A percentile compares a stretch with the other conserved stretches of the same genome.
phyloP scores from a whole-genome alignment of 2,888 invertebrate genomes.

The Operophtera brumata region DNA sequence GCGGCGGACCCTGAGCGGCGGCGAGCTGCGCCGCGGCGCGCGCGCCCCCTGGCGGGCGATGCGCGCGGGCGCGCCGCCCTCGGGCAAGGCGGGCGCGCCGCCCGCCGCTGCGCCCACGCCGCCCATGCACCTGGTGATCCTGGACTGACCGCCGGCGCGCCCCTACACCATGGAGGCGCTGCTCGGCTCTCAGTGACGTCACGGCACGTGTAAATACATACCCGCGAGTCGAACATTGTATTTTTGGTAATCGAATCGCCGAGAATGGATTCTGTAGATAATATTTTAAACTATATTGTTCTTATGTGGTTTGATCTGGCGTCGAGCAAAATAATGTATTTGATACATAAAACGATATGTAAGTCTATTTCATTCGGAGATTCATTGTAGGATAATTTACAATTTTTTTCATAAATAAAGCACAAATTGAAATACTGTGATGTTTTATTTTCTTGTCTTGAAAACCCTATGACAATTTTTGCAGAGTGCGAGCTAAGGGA shows the following conservation, averaged over 20 bases:
- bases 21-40: constrained; percentile 86
- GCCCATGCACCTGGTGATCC: constrained; percentile 85
- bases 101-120: constrained; percentile 39
- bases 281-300: constrained; percentile 80
- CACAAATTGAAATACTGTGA: constrained; percentile 78
- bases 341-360: constrained; percentile 81
- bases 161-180: constrained; percentile 85
- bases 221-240: constrained; percentile 66
- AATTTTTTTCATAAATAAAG: constrained; percentile 85
- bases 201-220: constrained; percentile 39
- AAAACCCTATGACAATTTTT: too few species aligned
- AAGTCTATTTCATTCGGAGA: constrained; percentile 82
- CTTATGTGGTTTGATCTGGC: constrained; percentile 80
- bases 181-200: constrained; percentile 74
- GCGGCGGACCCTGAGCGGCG: constrained; percentile 86
- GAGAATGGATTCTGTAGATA: constrained; percentile 80
- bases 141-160: constrained; percentile 85
- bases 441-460: constrained; percentile 55
- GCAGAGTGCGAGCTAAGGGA: too few species aligned
- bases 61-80: constrained; percentile 38
- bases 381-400: constrained; percentile 84
- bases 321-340: constrained; percentile 79
- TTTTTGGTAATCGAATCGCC: constrained; percentile 79
- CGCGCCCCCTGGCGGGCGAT: constrained; percentile 80
- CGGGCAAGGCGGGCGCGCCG: constrained; percentile 47